Evolutionary conservation across 2,888 invertebrate genomes (phyloP).

Genomic region (Pachliopta kotzebuea): DNA sequence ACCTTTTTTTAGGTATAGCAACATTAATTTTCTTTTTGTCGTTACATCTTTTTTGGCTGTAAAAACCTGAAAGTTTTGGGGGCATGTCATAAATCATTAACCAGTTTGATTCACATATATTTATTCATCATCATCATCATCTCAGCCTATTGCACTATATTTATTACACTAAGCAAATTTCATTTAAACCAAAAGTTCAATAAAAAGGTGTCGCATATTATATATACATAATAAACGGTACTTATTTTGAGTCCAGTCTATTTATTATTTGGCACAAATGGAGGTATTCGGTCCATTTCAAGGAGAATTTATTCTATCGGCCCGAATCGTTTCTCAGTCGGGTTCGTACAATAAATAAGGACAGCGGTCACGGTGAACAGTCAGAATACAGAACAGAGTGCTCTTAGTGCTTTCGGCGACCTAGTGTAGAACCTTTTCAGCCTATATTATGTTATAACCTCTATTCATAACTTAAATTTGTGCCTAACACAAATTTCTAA

Average conservation of each 20-base stretch:
- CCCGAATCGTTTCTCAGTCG: slow-evolving; percentile 10
- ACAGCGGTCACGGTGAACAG: slow-evolving; percentile 12
- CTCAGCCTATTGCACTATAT: no score
- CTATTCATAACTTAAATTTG: no score
- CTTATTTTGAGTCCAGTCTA: background rate
- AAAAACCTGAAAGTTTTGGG: background rate
- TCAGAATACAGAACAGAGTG: slow-evolving; percentile 12
- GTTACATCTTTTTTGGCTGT: background rate
- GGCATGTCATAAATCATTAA: no score
- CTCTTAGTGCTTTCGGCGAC: slow-evolving; percentile 1
- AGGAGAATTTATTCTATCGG: slow-evolving; percentile 6
- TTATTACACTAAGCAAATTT: no score
- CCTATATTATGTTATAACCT: slow-evolving; percentile 13
- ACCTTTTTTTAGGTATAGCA: slow-evolving; percentile 31
- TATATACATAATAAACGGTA: no score
- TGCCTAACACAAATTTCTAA: no score
- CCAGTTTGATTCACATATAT: no score
- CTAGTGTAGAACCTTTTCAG: slow-evolving; percentile 4
- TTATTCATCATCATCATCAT: no score
- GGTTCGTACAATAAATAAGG: slow-evolving; percentile 21
- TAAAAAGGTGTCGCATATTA: background rate
- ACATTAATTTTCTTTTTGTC: background rate
- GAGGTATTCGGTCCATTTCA: slow-evolving; percentile 15
- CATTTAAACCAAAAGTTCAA: background rate
- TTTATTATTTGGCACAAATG: slow-evolving; percentile 5